These are phyloP conservation scores for Erynnis tages DNA, from an alignment of 2,888 invertebrate genomes.

Conservation along the genomic window DNA sequence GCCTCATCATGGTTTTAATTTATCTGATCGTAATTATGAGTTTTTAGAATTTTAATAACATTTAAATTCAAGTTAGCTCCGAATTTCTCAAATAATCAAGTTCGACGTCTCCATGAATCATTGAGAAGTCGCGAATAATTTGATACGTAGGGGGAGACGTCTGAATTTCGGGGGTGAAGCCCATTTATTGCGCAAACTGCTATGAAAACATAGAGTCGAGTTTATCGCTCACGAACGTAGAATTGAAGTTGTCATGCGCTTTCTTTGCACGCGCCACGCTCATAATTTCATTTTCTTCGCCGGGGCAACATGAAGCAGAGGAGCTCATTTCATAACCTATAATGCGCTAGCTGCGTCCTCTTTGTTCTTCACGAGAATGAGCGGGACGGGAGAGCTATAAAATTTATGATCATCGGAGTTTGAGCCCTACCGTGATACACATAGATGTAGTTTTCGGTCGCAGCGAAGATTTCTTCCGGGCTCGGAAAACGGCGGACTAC, in stretches of 20 bases:
- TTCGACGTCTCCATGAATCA: conserved; percentile 17
- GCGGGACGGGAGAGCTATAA: conserved; percentile 48
- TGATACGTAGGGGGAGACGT: conserved; percentile 19
- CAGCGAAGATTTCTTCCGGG: conserved; percentile 52
- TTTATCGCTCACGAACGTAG: conserved; percentile 23
- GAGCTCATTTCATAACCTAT: conserved; percentile 77
- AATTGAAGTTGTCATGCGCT: conserved; percentile 51
- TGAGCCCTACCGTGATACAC: conserved; percentile 52
- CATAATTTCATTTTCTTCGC: conserved; percentile 75
- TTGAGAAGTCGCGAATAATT: conserved; percentile 20
- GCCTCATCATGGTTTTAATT: no score
- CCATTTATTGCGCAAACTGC: conserved; percentile 17
- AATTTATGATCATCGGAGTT: conserved; percentile 51
- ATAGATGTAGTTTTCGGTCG: conserved; percentile 57
- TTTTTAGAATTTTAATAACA: conserved; percentile 1
- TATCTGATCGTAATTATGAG: no score
- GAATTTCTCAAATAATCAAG: conserved; percentile 15
- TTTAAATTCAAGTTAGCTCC: conserved; percentile 2
- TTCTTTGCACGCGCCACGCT: conserved; percentile 66
- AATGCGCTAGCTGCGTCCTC: conserved; percentile 58
- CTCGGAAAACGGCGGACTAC: conserved; percentile 63
- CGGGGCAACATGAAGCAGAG: conserved; percentile 67
- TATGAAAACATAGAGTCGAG: conserved; percentile 20
- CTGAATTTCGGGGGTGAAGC: conserved; percentile 8
- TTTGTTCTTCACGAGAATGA: conserved; percentile 44